These are phyloP conservation scores for Candidula unifasciata DNA, from an alignment of 2,888 invertebrate genomes.

Conservation along the genomic window DNA sequence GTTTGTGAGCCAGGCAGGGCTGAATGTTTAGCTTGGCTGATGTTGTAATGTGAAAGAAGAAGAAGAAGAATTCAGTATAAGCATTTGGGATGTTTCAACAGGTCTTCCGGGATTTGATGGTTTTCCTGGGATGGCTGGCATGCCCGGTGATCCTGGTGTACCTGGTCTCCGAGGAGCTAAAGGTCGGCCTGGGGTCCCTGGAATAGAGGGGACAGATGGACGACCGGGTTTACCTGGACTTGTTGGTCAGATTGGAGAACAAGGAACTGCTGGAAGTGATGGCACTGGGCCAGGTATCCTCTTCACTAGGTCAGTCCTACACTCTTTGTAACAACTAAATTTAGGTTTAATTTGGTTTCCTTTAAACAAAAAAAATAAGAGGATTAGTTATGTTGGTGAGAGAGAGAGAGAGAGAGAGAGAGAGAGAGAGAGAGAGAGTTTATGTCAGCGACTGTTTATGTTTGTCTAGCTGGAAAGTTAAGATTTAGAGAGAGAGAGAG, in stretches of 20 bases:
- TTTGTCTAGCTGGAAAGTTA: no score
- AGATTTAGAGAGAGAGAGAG: no score
- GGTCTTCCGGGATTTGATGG: conserved; percentile 58
- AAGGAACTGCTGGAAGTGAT: conserved; percentile 59
- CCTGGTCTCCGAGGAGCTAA: conserved; percentile 57
- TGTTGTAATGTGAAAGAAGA: not conserved
- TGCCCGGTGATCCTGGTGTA: conserved; percentile 52
- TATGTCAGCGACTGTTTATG: no score
- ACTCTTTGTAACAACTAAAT: not conserved
- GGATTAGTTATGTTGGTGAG: no score
- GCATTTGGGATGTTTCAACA: conserved; percentile 4
- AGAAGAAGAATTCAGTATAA: not conserved
- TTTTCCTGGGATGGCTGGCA: conserved; percentile 51
- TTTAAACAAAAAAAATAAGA: no score
- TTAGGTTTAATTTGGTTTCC: no score
- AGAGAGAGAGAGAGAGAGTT: no score
- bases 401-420: no score
- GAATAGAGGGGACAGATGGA: conserved; percentile 56
- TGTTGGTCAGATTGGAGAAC: conserved; percentile 63
- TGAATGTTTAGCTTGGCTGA: no score
- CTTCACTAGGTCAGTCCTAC: conserved; percentile 69
- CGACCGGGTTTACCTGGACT: conserved; percentile 47
- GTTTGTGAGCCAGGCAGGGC: no score
- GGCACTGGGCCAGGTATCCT: conserved; percentile 71
- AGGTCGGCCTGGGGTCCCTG: conserved; percentile 52